Percentiles rank a stretch among this genome's conserved stretches.
phyloP scores from a whole-genome alignment of 2,797 vertebrate species.

The Pampus argenteus region DNA sequence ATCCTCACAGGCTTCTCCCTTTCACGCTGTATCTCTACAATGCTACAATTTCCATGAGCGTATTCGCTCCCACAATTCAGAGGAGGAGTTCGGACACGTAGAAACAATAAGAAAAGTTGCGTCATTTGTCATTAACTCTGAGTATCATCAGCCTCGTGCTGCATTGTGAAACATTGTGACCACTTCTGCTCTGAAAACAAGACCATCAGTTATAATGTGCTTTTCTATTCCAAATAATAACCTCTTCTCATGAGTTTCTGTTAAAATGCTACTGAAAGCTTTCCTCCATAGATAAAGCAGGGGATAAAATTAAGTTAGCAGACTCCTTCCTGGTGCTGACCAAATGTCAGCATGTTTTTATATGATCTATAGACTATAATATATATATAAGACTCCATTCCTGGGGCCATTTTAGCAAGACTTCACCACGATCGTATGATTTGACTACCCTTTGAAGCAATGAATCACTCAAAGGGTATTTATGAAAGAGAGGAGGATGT shows the following conservation, averaged over 20 bases:
- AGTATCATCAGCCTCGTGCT: slow-evolving; percentile 27
- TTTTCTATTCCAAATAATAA: slow-evolving; percentile 12
- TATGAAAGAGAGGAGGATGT: slow-evolving; percentile 48
- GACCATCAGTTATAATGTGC: slow-evolving; percentile 5
- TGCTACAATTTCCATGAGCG: slow-evolving; percentile 40
- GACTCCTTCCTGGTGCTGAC: slow-evolving; percentile 11
- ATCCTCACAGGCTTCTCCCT: slow-evolving; percentile 48
- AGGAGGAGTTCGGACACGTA: slow-evolving; percentile 44
- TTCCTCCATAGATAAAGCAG: slow-evolving; percentile 24
- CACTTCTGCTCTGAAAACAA: slow-evolving; percentile 35
- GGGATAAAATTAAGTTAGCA: slow-evolving; percentile 33
- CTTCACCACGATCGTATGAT: neutral
- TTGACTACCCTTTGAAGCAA: slow-evolving; percentile 38
- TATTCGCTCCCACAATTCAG: slow-evolving; percentile 41
- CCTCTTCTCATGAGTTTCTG: slow-evolving; percentile 14
- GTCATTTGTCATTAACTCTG: slow-evolving; percentile 24
- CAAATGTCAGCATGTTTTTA: slow-evolving; percentile 48
- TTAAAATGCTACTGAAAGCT: slow-evolving; percentile 13
- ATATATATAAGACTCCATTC: slow-evolving; percentile 1
- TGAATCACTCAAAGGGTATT: slow-evolving; percentile 59
- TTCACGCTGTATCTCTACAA: slow-evolving; percentile 53
- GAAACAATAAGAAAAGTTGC: slow-evolving; percentile 32
- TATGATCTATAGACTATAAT: neutral
- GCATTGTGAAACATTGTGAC: slow-evolving; percentile 37
- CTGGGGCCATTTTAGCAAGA: slow-evolving; percentile 16